These are phyloP conservation scores for Sylvietta virens DNA, from an alignment of 2,113 vertebrate species.

Conservation along the genomic window DNA sequence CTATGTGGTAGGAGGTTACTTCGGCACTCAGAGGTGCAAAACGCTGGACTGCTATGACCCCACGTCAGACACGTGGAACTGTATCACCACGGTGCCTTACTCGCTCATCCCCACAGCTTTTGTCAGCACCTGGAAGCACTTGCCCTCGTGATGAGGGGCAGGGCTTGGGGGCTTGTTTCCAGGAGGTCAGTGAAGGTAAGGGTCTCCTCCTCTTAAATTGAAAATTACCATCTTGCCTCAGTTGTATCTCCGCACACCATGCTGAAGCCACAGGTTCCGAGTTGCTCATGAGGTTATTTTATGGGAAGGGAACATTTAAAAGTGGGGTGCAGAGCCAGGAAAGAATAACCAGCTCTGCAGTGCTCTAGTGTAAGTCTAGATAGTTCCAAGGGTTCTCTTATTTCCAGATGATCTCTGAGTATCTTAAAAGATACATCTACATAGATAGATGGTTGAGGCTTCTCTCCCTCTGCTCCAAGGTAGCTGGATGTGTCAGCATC, in stretches of 20 bases:
- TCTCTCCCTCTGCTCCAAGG: background rate
- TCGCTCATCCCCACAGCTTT: slow-evolving; percentile 95
- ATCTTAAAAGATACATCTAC: background rate
- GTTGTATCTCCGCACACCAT: fast-evolving
- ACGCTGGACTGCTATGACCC: slow-evolving; percentile 95
- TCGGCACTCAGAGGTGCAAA: slow-evolving; percentile 93
- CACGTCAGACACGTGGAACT: slow-evolving; percentile 88
- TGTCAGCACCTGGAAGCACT: slow-evolving; percentile 96
- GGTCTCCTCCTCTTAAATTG: background rate
- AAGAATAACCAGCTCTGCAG: background rate
- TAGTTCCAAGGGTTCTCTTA: background rate
- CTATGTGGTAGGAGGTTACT: slow-evolving; percentile 94
- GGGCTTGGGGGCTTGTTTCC: background rate
- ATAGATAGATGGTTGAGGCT: background rate
- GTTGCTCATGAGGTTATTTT: background rate
- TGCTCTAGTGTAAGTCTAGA: background rate
- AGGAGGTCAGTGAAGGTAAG: slow-evolving; percentile 61
- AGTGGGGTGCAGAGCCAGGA: background rate
- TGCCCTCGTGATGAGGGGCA: slow-evolving; percentile 81
- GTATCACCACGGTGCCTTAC: slow-evolving; percentile 94
- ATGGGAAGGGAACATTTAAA: background rate
- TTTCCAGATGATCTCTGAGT: background rate
- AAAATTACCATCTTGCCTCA: background rate
- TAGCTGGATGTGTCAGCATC: background rate
- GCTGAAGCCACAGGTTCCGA: background rate